Base-by-base conservation (phyloP, 2,797 vertebrate species). In the Spinus olivaceus region DNA sequence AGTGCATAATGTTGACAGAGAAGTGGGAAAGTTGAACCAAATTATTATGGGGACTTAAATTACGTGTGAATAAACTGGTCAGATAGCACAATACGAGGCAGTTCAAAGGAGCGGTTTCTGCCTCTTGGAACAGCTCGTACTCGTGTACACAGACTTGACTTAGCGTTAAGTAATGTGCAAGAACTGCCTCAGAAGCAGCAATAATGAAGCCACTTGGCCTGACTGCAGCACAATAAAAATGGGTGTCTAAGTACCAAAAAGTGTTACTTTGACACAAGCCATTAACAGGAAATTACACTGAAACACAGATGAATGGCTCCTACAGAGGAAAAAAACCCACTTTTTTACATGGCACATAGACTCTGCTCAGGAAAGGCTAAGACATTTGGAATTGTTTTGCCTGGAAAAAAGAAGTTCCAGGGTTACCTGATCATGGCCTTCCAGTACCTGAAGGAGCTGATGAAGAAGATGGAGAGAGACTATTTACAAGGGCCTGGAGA, bases 51-150 rank as follows among this genome's bases (percentile, higher is more conserved):
- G 5, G 78, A 74, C 88, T 95, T 93, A 77, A 95, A 92, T 95
- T 92, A 85, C 30, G 61, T 95, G 88, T 90, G 92, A 95, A 95
- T 95, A 91, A 92, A 76, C 66, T 94, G 94, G 74, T 95, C 90
- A 74, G 90, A 85, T 92, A 85, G 88, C 93, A 96, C 94, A 92
- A 37, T 64, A 35, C 1, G 4, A 85, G 74, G 60, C 11, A 74
- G 88, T 95, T 97, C 92, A 95, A 96, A 96, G 92, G 25, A 80
- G 86, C 90, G 85, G 33, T 89, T 93, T 89, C 81, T 89, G 92
- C 72, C 91, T 74, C 83, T 74, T 93, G 93, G 88, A 94, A 87
- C 94, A 95, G 78, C 57, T 27, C 8, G 81, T 93, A 10, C 94
- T 67, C 33, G 14, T 89, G 93, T 71, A 91, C 93, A 94, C 86